Evolutionary conservation across 2,888 invertebrate genomes (phyloP).

Genomic region (Unio pictorum): DNA sequence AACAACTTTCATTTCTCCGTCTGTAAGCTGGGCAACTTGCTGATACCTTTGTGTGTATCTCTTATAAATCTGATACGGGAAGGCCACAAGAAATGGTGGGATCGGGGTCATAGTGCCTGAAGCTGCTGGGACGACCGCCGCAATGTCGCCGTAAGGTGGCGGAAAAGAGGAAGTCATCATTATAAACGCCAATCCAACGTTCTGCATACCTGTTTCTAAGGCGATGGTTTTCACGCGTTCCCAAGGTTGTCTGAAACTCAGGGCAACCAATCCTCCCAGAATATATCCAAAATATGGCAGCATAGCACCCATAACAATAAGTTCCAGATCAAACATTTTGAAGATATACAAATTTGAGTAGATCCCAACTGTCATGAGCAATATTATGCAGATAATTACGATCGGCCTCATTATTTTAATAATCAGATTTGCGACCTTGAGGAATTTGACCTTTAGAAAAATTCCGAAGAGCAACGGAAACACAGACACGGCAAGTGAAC

Average conservation of each 20-base stretch:
- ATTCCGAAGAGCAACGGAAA: slow-evolving; percentile 78
- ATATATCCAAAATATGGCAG: slow-evolving; percentile 66
- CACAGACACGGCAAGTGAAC: slow-evolving; percentile 82
- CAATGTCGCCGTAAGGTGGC: slow-evolving; percentile 90
- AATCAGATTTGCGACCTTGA: slow-evolving; percentile 77
- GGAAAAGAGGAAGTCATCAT: slow-evolving; percentile 84
- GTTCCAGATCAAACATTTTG: slow-evolving; percentile 80
- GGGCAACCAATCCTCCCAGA: slow-evolving; percentile 53
- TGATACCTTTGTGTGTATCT: slow-evolving; percentile 31
- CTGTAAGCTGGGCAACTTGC: slow-evolving; percentile 67
- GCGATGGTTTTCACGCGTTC: slow-evolving; percentile 79
- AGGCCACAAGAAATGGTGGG: slow-evolving; percentile 77
- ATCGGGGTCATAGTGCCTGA: slow-evolving; percentile 93
- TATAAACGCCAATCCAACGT: slow-evolving; percentile 92
- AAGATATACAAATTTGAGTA: slow-evolving; percentile 91
- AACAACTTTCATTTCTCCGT: not conserved
- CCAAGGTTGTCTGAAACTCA: slow-evolving; percentile 66
- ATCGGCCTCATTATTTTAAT: slow-evolving; percentile 84
- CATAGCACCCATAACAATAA: slow-evolving; percentile 55
- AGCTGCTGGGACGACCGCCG: slow-evolving; percentile 75
- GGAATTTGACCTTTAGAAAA: slow-evolving; percentile 71
- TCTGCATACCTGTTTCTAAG: slow-evolving; percentile 88
- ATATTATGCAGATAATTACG: slow-evolving; percentile 83
- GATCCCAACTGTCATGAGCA: slow-evolving; percentile 89
- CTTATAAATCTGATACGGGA: slow-evolving; percentile 46